A percentile compares a stretch with the other conserved stretches of the same genome.
phyloP scores from a whole-genome alignment of 2,797 vertebrate genomes.

The Phataginus tricuspis region DNA sequence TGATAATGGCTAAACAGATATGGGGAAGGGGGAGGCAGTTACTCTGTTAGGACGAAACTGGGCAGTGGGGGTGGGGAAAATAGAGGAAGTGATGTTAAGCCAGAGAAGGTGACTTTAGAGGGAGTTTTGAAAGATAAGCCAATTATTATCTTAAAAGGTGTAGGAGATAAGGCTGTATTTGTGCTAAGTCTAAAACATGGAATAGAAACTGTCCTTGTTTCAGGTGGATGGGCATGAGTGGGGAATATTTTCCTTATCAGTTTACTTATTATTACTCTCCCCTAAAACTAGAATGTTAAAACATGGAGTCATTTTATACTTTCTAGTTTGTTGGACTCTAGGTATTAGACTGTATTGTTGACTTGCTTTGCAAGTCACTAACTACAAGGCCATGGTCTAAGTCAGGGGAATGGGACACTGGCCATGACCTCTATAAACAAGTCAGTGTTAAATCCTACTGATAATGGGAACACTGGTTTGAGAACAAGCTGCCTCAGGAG shows the following conservation, averaged over 20 bases:
- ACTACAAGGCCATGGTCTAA: slow-evolving; percentile 42
- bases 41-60: neutral
- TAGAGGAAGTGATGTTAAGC: neutral
- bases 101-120: neutral
- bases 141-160: slow-evolving; percentile 6
- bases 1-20: neutral
- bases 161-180: neutral
- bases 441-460: slow-evolving; percentile 61
- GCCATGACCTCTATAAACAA: slow-evolving; percentile 66
- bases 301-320: slow-evolving; percentile 31
- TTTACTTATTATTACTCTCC: slow-evolving; percentile 23
- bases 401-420: neutral
- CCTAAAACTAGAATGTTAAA: slow-evolving; percentile 36
- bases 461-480: slow-evolving; percentile 68
- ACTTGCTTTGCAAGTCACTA: slow-evolving; percentile 37
- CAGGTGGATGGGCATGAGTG: neutral
- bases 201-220: slow-evolving; percentile 35
- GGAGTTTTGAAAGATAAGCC: slow-evolving; percentile 11
- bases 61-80: neutral
- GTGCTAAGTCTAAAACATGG: slow-evolving; percentile 23
- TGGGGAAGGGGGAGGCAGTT: neutral
- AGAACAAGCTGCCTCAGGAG: slow-evolving; percentile 70
- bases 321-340: neutral
- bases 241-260: neutral
- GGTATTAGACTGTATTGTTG: neutral